Evolutionary conservation across 37 sponge, comb jelly and placozoan species (phyloP).

Genomic region (Spongilla lacustris): DNA sequence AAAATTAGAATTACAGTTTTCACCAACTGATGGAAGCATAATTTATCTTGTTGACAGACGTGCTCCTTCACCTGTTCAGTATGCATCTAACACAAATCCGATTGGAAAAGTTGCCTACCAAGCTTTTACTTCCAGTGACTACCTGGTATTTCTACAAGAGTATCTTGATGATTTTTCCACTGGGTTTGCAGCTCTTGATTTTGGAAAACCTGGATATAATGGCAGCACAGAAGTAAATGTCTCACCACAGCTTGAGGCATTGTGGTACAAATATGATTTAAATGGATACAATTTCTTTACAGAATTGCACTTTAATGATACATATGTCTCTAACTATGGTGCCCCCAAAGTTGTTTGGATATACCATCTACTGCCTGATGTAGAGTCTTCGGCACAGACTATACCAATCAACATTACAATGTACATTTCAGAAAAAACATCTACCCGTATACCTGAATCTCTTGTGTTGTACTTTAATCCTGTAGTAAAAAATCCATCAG

Average conservation of each 20-base stretch:
- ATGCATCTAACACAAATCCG: conserved; percentile 16
- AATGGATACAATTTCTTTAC: neutral
- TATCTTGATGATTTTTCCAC: conserved; percentile 15
- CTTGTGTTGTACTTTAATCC: conserved; percentile 39
- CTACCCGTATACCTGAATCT: conserved; percentile 71
- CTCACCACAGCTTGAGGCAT: neutral
- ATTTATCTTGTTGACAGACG: conserved; percentile 12
- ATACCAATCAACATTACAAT: conserved; percentile 21
- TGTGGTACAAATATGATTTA: conserved; percentile 28
- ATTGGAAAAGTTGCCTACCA: conserved; percentile 43
- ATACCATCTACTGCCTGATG: neutral
- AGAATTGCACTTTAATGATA: neutral
- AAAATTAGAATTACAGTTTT: conserved; percentile 37
- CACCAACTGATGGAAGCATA: conserved; percentile 22
- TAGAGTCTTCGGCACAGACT: neutral
- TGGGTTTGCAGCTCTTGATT: conserved; percentile 37
- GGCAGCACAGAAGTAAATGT: conserved; percentile 2
- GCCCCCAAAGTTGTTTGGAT: conserved; percentile 9
- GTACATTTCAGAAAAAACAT: conserved; percentile 46
- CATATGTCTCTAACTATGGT: conserved; percentile 29
- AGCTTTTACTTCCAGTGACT: conserved; percentile 49
- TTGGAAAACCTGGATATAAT: conserved; percentile 66
- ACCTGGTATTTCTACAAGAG: conserved; percentile 18
- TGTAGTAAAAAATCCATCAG: neutral
- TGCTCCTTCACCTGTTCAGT: neutral